Percentiles rank a stretch among this genome's conserved stretches.
phyloP scores from a whole-genome alignment of 2,888 invertebrate species.

The Smittia sp. region DNA sequence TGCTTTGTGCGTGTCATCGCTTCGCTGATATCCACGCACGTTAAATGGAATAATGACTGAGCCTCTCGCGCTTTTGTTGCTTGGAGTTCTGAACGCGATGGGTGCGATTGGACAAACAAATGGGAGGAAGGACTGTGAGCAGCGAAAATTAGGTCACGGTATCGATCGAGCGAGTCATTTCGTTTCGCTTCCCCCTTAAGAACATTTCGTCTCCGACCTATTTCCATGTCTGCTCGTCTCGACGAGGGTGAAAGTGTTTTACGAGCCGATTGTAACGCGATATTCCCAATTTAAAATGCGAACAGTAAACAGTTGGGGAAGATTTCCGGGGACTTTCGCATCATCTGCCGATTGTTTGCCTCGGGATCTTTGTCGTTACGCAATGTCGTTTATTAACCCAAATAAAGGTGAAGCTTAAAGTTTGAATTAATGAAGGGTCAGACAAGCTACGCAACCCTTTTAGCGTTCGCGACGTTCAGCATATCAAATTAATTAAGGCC shows the following conservation, averaged over 20 bases:
- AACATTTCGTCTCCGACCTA: slow-evolving; percentile 7
- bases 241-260: slow-evolving; percentile 13
- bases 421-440: neutral
- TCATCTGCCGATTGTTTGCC: neutral
- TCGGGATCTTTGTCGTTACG: neutral
- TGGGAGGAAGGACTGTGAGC: neutral
- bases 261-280: neutral
- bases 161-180: slow-evolving; percentile 8
- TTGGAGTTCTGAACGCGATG: neutral
- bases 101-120: slow-evolving; percentile 10
- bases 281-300: neutral
- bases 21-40: neutral
- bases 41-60: neutral
- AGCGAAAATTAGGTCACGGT: neutral
- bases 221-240: neutral
- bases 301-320: neutral
- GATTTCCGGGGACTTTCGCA: neutral
- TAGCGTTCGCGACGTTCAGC: neutral
- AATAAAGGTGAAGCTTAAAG: slow-evolving; percentile 1
- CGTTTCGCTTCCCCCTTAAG: neutral
- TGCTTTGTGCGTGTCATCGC: slow-evolving; percentile 14
- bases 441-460: neutral
- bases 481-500: slow-evolving; percentile 2
- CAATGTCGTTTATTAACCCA: neutral
- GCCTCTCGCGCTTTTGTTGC: neutral